Base-by-base conservation (phyloP, 2,113 vertebrate species). In the Coryphaenoides rupestris region DNA sequence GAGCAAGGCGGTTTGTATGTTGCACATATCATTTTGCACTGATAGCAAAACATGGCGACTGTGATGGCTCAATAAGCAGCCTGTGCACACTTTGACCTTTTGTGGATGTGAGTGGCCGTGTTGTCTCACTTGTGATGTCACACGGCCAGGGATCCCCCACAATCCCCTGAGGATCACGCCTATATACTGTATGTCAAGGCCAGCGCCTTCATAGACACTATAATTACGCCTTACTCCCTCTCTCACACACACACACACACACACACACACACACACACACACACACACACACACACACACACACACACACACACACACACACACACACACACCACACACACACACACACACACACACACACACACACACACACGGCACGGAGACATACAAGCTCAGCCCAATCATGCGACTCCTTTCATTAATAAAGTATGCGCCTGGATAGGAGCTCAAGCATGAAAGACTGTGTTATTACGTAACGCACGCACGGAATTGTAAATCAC, bases 391-490 rank as follows among this genome's bases (percentile, higher is more conserved):
- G n/a, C n/a, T 63, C 58, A 66, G 73, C 65, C 61, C 70, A 70
- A 76, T 70, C 79, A 80, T 80, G 79, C 76, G 63, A 72, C 79
- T 61, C 62, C 64, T 68, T 76, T 83, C 83, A 88, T 89, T 82
- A 89, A 89, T 82, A 87, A 88, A 86, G 65, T 74, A 82, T 77
- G 75, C 21, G 73, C 78, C 60, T 75, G 53, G 66, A 76, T 66
- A 80, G 57, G 69, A 79, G 79, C 79, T 82, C 61, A 80, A 79
- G 80, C 84, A 83, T 86, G 78, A 88, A 82, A 87, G 79, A 80
- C 75, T 82, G 82, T 88, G 73, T 65, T 64, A 47, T 92, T 90
- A 90, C 58, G 70, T 87, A 90, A 91, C 55, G 2, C 81, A 72
- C 72, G 79, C 84, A 84, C 73, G 75, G 77, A 89, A 88, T 84